A percentile compares a stretch with the other conserved stretches of the same genome.
phyloP scores from a whole-genome alignment of 2,888 invertebrate genomes.

The Mongoloraphidia duomilia region DNA sequence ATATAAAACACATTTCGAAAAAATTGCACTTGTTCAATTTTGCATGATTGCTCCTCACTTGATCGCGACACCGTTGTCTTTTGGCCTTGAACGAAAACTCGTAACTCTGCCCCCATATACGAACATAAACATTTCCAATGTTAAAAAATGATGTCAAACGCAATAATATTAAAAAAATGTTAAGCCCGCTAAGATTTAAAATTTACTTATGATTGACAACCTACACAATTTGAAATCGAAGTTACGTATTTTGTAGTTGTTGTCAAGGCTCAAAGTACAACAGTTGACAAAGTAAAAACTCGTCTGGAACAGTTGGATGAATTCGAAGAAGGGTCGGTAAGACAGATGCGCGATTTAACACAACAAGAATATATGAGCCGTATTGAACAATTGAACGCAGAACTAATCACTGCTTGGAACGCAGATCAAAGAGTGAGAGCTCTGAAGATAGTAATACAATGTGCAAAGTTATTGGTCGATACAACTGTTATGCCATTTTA shows the following conservation, averaged over 20 bases:
- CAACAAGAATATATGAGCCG: conserved; percentile 84
- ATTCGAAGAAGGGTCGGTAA: conserved; percentile 78
- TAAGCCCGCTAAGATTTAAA: no score
- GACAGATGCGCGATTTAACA: conserved; percentile 76
- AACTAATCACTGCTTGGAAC: conserved; percentile 78
- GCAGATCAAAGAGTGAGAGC: conserved; percentile 90
- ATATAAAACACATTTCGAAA: no score
- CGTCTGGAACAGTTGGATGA: conserved; percentile 88
- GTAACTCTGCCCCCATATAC: no score
- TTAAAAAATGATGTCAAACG: no score
- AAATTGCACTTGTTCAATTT: no score
- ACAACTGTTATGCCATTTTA: conserved; percentile 87
- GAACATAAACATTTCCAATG: no score
- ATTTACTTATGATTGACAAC: background rate
- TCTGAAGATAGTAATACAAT: conserved; percentile 92
- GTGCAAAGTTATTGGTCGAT: conserved; percentile 84
- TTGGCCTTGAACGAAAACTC: no score
- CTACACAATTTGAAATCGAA: background rate
- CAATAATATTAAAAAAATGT: no score
- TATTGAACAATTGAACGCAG: conserved; percentile 82
- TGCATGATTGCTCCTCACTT: no score
- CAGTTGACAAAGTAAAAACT: conserved; percentile 78
- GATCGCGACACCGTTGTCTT: no score
- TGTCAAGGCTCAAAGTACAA: conserved; percentile 66
- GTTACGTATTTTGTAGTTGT: conserved; percentile 40